Conservation (phyloP, 2,113 vertebrate genomes). For the Cochlearius cochlearius region DNA sequence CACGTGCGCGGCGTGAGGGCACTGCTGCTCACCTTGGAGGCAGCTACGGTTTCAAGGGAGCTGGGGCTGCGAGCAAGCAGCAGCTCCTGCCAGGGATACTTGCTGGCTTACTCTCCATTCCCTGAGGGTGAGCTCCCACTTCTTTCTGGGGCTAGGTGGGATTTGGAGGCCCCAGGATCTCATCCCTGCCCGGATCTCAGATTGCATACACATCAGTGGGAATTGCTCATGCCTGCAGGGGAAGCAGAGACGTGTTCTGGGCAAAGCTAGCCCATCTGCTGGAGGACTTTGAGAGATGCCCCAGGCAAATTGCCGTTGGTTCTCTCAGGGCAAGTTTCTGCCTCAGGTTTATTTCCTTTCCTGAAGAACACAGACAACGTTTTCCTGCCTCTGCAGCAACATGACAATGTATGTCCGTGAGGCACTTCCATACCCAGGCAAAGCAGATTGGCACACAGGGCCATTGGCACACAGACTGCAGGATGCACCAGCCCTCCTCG, state of each 20-base stretch:
- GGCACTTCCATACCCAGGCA: not conserved
- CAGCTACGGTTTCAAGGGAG: not conserved
- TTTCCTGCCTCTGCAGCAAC: not conserved
- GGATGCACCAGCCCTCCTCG: rapidly evolving
- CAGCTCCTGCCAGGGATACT: not conserved
- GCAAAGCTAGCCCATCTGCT: not conserved
- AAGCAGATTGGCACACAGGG: not conserved
- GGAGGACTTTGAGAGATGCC: not conserved
- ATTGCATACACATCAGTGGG: not conserved
- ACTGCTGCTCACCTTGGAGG: not conserved
- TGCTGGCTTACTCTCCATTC: not conserved
- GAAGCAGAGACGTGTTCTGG: not conserved
- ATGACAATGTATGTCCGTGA: not conserved
- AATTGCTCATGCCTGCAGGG: not conserved
- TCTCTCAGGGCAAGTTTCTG: not conserved
- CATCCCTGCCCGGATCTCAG: not conserved
- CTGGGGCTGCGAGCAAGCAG: not conserved
- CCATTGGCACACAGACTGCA: rapidly evolving
- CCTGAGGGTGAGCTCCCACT: not conserved
- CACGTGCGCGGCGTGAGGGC: rapidly evolving
- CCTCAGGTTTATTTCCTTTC: not conserved
- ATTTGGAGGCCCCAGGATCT: not conserved
- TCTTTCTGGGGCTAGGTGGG: not conserved
- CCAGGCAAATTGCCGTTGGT: not conserved
- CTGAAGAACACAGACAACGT: not conserved